Percentiles rank a stretch among this genome's conserved stretches.
Conservation (phyloP, 2,888 invertebrate species). For the Melanchra persicariae region DNA sequence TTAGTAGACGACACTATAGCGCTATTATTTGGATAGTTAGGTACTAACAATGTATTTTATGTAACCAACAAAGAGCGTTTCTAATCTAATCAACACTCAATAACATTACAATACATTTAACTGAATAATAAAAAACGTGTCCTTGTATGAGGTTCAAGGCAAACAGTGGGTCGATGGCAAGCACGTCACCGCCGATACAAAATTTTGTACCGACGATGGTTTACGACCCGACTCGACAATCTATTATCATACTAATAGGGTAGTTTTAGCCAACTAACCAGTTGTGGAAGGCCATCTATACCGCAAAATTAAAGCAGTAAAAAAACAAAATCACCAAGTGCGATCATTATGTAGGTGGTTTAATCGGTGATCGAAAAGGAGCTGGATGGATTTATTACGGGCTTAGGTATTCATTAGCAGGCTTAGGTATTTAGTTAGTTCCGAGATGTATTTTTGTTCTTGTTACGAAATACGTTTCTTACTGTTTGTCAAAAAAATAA, state of each 20-base stretch:
- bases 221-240: conserved; percentile 75
- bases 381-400: conserved; percentile 48
- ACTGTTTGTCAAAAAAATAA: too few relatives aligned
- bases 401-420: conserved; percentile 31
- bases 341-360: conserved; percentile 55
- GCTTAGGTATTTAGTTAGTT: conserved; percentile 22
- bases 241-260: conserved; percentile 86
- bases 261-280: conserved; percentile 78
- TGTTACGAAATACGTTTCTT: too few relatives aligned
- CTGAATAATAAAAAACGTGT: conserved; percentile 59
- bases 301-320: conserved; percentile 58
- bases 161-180: conserved; percentile 49
- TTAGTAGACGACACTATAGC: conserved; percentile 5
- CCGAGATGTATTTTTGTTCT: not conserved
- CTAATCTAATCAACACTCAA: conserved; percentile 46
- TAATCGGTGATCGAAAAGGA: conserved; percentile 44
- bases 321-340: conserved; percentile 54
- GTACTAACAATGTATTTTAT: conserved; percentile 11
- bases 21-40: conserved; percentile 3
- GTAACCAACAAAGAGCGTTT: conserved; percentile 29
- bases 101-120: conserved; percentile 57
- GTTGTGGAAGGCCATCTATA: conserved; percentile 69
- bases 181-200: conserved; percentile 58
- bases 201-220: conserved; percentile 68
- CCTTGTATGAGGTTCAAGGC: conserved; percentile 68